phyloP scores from a whole-genome alignment of 2,888 invertebrate genomes.

The Acanthosoma haemorrhoidale region DNA sequence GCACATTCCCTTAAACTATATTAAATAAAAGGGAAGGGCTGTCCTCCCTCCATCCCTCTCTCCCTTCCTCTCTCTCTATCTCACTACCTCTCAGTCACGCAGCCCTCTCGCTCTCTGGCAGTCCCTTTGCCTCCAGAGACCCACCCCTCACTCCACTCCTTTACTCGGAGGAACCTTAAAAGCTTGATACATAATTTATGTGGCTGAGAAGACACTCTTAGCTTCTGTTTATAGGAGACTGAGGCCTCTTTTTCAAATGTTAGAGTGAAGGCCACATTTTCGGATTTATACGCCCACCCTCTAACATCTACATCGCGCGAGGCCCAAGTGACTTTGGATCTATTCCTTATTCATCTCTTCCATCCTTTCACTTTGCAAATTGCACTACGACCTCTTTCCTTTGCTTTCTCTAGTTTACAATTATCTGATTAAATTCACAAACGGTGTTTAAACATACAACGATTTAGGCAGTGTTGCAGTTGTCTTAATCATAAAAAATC shows the following conservation, averaged over 20 bases:
- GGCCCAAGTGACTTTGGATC: neutral
- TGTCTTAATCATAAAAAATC: too few relatives aligned
- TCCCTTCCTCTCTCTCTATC: too few relatives aligned
- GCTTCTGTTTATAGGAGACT: constrained; percentile 36
- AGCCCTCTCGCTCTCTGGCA: too few relatives aligned
- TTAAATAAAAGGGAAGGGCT: constrained; percentile 17
- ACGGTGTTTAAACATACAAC: too few relatives aligned
- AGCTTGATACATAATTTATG: constrained; percentile 39
- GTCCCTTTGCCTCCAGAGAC: constrained; percentile 11
- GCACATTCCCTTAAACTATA: constrained; percentile 19
- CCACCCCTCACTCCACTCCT: neutral
- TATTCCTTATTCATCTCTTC: constrained; percentile 16
- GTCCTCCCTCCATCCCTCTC: too few relatives aligned
- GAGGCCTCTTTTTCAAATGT: constrained; percentile 33
- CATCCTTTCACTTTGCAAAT: constrained; percentile 15
- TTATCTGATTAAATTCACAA: neutral
- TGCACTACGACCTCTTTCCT: neutral
- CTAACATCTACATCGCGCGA: neutral
- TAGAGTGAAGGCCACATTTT: constrained; percentile 20
- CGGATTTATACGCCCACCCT: constrained; percentile 22
- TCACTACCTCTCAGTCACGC: too few relatives aligned
- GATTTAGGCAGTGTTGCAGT: too few relatives aligned
- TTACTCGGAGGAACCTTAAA: constrained; percentile 32
- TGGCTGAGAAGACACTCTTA: constrained; percentile 38
- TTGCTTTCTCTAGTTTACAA: neutral